These are phyloP conservation scores for Corythornis madagascariensis DNA, from an alignment of 2,113 vertebrate species.

Conservation along the genomic window DNA sequence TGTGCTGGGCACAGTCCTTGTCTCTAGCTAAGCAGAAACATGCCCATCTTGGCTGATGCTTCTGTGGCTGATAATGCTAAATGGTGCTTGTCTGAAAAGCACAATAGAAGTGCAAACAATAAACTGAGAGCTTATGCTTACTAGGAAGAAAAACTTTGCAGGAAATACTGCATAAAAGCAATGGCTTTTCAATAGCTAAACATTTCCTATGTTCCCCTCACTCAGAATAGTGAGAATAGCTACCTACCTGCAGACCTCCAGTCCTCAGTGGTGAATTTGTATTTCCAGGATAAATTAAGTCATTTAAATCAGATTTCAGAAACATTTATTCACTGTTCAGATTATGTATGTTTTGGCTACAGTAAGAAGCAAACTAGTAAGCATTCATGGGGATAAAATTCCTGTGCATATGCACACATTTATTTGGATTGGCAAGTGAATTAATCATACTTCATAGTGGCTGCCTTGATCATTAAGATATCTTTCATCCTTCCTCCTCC, in stretches of 20 bases:
- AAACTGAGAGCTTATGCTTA: background rate
- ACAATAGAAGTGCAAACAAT: background rate
- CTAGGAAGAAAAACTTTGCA: background rate
- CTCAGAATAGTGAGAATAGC: background rate
- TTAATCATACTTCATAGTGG: background rate
- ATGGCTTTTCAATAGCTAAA: background rate
- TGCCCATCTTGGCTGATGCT: rapidly evolving
- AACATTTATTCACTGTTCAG: background rate
- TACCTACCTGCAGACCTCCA: background rate
- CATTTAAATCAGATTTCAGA: background rate
- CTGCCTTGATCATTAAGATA: background rate
- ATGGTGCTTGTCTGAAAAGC: background rate
- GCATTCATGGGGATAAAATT: background rate
- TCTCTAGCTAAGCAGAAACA: background rate
- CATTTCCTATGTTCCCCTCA: background rate
- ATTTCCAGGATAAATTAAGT: background rate
- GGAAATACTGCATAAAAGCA: background rate
- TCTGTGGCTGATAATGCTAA: background rate
- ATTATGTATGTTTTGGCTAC: background rate
- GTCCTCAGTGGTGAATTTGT: background rate
- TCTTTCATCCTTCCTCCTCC: background rate
- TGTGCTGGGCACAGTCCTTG: background rate
- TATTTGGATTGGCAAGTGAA: background rate
- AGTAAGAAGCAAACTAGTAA: background rate
- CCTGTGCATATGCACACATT: background rate